phyloP scores from a whole-genome alignment of 2,113 vertebrate species.

The Anoura caudifer region DNA sequence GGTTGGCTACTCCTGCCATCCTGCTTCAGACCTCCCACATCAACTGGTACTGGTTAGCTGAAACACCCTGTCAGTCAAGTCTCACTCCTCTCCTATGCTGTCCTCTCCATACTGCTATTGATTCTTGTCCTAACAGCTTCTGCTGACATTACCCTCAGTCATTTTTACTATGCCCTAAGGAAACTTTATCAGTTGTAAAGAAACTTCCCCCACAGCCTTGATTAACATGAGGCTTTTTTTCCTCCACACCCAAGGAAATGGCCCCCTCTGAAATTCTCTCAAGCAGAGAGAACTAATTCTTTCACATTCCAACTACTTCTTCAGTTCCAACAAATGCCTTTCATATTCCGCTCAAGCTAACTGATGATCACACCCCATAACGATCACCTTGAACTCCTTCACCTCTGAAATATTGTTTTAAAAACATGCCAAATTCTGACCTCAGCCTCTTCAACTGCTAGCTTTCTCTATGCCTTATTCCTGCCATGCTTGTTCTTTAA shows the following conservation, averaged over 20 bases:
- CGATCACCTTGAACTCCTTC: not conserved
- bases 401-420: not conserved
- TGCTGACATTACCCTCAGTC: not conserved
- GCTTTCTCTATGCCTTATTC: not conserved
- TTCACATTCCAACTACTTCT: not conserved
- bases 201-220: not conserved
- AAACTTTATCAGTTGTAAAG: not conserved
- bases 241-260: not conserved
- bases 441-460: not conserved
- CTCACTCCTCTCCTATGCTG: not conserved
- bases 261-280: not conserved
- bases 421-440: not conserved
- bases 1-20: not conserved
- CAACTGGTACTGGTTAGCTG: not conserved
- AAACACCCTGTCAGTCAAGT: not conserved
- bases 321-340: not conserved
- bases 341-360: not conserved
- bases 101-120: no score
- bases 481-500: not conserved
- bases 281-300: not conserved
- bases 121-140: not conserved
- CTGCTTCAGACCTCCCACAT: not conserved
- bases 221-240: not conserved
- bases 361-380: not conserved
- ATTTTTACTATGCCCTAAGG: not conserved